These are phyloP conservation scores for Philaethria dido DNA, from an alignment of 2,888 invertebrate genomes.

Conservation along the genomic window DNA sequence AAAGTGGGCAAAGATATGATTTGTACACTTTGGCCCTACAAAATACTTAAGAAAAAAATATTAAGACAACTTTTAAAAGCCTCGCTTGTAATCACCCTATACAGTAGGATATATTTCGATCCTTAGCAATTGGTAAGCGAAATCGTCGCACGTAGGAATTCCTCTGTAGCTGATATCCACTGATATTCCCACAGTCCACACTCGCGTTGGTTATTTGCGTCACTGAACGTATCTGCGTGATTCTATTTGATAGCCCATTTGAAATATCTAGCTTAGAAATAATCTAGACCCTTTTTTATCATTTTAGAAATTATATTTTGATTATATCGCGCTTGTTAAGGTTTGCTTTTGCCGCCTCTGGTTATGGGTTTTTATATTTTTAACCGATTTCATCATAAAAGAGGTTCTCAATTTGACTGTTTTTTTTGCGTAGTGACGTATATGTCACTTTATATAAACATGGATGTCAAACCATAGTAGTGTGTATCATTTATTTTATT, in stretches of 20 bases:
- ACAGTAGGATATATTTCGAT: slow-evolving; percentile 24
- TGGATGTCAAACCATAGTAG: no score
- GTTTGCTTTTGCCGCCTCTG: slow-evolving; percentile 9
- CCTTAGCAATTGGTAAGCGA: slow-evolving; percentile 35
- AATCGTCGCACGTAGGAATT: slow-evolving; percentile 51
- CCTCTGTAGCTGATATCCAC: slow-evolving; percentile 41
- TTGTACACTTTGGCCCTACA: no score
- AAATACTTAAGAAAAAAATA: no score
- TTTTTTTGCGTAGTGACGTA: no score
- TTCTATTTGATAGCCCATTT: slow-evolving; percentile 38
- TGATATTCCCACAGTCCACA: slow-evolving; percentile 46
- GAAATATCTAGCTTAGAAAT: slow-evolving; percentile 16
- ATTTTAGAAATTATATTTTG: slow-evolving; percentile 15
- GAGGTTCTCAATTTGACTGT: no score
- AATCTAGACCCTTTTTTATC: slow-evolving; percentile 15
- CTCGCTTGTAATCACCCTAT: slow-evolving; percentile 18
- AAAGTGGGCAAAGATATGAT: no score
- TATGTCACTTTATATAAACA: no score
- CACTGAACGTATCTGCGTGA: slow-evolving; percentile 44
- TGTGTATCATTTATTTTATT: no score
- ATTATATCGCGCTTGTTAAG: slow-evolving; percentile 9
- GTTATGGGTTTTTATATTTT: background rate
- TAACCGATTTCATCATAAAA: no score
- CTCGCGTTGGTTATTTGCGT: slow-evolving; percentile 38
- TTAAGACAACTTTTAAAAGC: no score